These are phyloP conservation scores for Siniperca scherzeri DNA, from an alignment of 2,797 vertebrate genomes.

Conservation along the genomic window DNA sequence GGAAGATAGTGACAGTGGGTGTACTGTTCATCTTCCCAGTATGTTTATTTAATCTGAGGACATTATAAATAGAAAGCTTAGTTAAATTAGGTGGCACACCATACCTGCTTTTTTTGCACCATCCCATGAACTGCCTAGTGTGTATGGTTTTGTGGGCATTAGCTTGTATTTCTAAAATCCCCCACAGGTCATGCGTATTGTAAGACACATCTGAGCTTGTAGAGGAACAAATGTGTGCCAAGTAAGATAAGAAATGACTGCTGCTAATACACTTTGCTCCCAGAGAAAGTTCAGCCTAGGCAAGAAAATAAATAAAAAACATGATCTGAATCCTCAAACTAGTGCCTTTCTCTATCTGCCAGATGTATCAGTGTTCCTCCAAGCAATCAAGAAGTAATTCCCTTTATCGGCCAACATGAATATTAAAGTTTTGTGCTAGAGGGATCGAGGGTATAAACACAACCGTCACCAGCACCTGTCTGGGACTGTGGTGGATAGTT, in stretches of 20 bases:
- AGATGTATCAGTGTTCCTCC: slow-evolving; percentile 83
- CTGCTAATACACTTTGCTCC: slow-evolving; percentile 75
- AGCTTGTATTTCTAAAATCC: slow-evolving; percentile 48
- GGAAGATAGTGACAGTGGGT: background rate
- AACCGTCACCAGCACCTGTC: slow-evolving; percentile 74
- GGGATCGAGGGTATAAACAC: slow-evolving; percentile 72
- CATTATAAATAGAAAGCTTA: slow-evolving; percentile 17
- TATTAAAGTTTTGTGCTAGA: slow-evolving; percentile 80
- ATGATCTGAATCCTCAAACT: slow-evolving; percentile 75
- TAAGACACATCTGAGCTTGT: slow-evolving; percentile 69
- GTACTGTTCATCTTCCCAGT: background rate
- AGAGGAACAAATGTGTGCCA: slow-evolving; percentile 74
- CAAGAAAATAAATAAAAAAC: slow-evolving; percentile 67
- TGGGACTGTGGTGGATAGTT: slow-evolving; percentile 61
- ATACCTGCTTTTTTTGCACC: slow-evolving; percentile 7
- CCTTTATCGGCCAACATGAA: slow-evolving; percentile 82
- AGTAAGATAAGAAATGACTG: slow-evolving; percentile 74
- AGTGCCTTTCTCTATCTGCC: slow-evolving; percentile 75
- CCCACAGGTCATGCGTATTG: slow-evolving; percentile 61
- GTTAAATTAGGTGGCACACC: slow-evolving; percentile 19
- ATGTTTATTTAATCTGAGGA: slow-evolving; percentile 15
- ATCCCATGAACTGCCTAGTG: background rate
- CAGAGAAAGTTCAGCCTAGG: slow-evolving; percentile 68
- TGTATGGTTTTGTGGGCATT: slow-evolving; percentile 52
- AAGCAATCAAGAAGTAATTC: slow-evolving; percentile 84